Base-by-base conservation (phyloP, 2,888 invertebrate species). In the Apamea monoglypha region DNA sequence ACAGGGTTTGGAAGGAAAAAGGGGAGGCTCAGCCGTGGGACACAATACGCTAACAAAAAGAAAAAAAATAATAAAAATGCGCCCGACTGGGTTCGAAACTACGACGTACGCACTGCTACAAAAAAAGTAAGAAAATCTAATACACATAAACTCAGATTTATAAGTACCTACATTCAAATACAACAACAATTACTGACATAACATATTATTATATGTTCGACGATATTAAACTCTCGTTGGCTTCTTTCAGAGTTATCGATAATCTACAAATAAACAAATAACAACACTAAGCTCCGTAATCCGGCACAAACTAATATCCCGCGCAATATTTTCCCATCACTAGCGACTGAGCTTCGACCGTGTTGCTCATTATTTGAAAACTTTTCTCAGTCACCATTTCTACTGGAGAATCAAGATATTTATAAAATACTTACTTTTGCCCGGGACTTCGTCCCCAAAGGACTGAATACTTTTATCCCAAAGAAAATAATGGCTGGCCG, bases 311-410 rank as follows among this genome's bases (percentile, higher is more conserved):
- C 78, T 81, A 74, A 84, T 84, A 84, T 78, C 63, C 53, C 53
- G 8, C 29, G 32, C 83, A 80, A 78, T 76, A 85, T 77, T 78
- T 86, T 74, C 75, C 80, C 69, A 86, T 80, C 78, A 84, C 77
- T 77, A 79, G 67, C 63, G 25, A 61, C 44, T 40, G 32, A 67
- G 40, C 66, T 69, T 64, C 81, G 79, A 63, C 74, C 85, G 40
- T 81, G 76, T 84, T 71, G 83, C 85, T 85, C 89, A 90, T 91
- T 91, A 91, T 90, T 90, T 87, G 86, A 80, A 86, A 92, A 92
- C 86, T 92, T 92, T 92, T 88, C 89, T 86, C 90, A 90, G 91
- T 79, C 86, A 74, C 63, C 53, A 47, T 83, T 81, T 71, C 72
- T 29, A 50, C 53, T 66, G 63, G 63, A 72, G 78, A 82, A 69